Conservation (phyloP, 2,797 vertebrate genomes). For the Silurus aristotelis region DNA sequence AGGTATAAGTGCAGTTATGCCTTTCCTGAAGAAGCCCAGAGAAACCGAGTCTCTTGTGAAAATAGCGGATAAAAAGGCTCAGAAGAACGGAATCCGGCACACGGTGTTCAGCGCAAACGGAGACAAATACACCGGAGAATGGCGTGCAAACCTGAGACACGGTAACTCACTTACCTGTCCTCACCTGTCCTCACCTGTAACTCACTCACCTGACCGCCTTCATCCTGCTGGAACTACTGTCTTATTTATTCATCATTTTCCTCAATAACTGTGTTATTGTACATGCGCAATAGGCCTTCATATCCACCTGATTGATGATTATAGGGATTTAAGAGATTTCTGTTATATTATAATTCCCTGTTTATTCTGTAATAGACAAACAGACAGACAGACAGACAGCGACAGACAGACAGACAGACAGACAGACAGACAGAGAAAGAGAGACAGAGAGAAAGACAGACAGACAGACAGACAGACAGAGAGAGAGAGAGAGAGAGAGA, state of each 20-base stretch:
- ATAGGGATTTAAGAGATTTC: neutral
- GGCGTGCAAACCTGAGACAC: conserved; percentile 85
- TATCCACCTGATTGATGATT: too few relatives aligned
- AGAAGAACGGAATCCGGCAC: neutral
- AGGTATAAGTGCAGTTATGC: neutral
- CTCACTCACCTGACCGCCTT: too few relatives aligned
- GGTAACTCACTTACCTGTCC: conserved; percentile 69
- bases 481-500: too few relatives aligned
- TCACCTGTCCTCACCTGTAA: too few relatives aligned
- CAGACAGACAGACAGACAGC: too few relatives aligned
- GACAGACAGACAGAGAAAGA: too few relatives aligned
- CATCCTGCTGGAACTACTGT: too few relatives aligned
- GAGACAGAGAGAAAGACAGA: too few relatives aligned
- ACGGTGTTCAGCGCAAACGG: conserved; percentile 79
- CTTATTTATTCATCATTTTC: too few relatives aligned
- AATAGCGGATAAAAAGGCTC: conserved; percentile 12
- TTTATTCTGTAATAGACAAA: neutral
- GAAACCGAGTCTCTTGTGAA: neutral
- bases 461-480: neutral
- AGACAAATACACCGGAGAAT: conserved; percentile 86
- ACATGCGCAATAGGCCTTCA: too few relatives aligned
- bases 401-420: neutral
- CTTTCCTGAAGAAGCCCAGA: neutral
- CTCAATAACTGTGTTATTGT: too few relatives aligned
- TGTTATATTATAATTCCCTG: neutral